Percentiles rank a stretch among this genome's conserved stretches.
phyloP scores from a whole-genome alignment of 92 coral and sea anemone genomes.

The Heteractis magnifica region DNA sequence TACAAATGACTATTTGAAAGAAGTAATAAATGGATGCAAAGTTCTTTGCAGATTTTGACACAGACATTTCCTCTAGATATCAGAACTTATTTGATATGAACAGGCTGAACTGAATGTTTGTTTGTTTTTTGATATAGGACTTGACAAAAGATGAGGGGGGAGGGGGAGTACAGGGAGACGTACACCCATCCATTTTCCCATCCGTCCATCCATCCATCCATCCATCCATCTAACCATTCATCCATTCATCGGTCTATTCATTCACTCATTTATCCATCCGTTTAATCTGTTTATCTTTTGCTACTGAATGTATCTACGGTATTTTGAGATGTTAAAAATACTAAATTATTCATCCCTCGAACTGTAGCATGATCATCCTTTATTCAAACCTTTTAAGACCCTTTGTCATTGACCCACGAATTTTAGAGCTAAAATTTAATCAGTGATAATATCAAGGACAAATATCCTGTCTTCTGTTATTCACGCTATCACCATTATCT shows the following conservation, averaged over 20 bases:
- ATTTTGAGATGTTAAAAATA: not conserved
- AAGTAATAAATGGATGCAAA: not conserved
- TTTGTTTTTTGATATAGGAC: not conserved
- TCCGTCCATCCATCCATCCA: not conserved
- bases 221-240: not conserved
- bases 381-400: not conserved
- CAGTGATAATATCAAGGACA: not conserved
- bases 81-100: not conserved
- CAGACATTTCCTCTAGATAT: not conserved
- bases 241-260: not conserved
- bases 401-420: not conserved
- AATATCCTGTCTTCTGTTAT: not conserved
- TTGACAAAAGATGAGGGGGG: not conserved
- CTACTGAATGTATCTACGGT: not conserved
- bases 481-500: not conserved
- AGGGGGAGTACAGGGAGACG: not conserved
- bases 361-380: not conserved
- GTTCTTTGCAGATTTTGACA: not conserved
- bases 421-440: not conserved
- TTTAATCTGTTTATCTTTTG: not conserved
- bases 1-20: not conserved
- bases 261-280: not conserved
- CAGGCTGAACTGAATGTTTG: not conserved
- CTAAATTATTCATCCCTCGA: not conserved
- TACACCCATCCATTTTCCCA: not conserved